Base-by-base conservation (phyloP, 2,888 invertebrate genomes). In the Stratiomys singularior region DNA sequence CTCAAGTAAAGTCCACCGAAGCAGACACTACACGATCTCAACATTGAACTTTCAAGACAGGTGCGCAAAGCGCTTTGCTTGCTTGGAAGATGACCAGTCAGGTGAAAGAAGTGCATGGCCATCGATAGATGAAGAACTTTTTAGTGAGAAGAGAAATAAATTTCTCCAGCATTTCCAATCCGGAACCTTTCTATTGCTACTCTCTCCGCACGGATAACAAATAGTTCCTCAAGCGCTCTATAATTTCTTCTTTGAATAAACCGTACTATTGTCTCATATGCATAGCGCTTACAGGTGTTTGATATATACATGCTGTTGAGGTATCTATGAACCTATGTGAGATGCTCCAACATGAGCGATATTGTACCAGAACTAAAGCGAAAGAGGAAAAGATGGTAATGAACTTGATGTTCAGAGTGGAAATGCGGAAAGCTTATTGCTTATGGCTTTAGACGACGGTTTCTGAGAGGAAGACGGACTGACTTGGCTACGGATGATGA, bases 341-440 rank as follows among this genome's bases (percentile, higher is more conserved):
- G 60, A 21, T 69, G 69, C 2, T 27, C 25, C 7, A 28, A 3
- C 9, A 37, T 30, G 64, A 37, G 37, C 74, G 58, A 79, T 79
- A 79, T 78, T 78, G 78, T 78, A 72, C 79, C 71, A 47, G 66
- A 72, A 69, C 30, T 21, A 13, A 56, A 25, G 23, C 58, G 60
- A 30, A 72, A 56, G 56, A 56, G 28, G 44, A 30, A 60, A 56
- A 63, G 72, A 78, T 78, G 79, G 79, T 79, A 79, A 78, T 77
- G 79, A 79, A 79, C 79, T 79, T 76, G 77, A 37, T 37, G 72
- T 78, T 78, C 74, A 56, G 69, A 69, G 47, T 69, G 47, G 69
- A 69, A 69, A 69, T 47, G 69, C 27, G 25, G 69, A 69, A 69
- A 69, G 69, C 69, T 69, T 69, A 69, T 25, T 44, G 47, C 47